These are phyloP conservation scores for Sylvilagus floridanus DNA, from an alignment of 2,797 vertebrate species.

Conservation along the genomic window DNA sequence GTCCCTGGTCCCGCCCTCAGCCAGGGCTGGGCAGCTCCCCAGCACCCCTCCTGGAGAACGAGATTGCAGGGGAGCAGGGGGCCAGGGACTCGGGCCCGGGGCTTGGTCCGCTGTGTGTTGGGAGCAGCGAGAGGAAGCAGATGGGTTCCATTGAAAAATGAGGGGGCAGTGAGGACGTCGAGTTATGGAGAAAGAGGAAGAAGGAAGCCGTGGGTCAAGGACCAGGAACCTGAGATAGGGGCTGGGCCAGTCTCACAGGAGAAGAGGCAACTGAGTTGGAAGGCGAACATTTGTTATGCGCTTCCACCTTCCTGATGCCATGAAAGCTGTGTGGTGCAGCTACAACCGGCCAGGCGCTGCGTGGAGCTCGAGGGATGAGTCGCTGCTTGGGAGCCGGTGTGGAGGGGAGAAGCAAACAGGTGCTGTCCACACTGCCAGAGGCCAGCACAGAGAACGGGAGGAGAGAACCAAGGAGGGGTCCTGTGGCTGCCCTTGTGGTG, in stretches of 20 bases:
- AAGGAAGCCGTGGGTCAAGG: not conserved
- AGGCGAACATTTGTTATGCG: not conserved
- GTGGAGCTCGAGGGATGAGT: not conserved
- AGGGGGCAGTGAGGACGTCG: not conserved
- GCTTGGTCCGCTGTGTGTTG: not conserved
- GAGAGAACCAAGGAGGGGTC: not conserved
- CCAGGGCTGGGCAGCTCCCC: not conserved
- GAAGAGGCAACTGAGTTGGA: not conserved
- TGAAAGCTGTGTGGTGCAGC: not conserved
- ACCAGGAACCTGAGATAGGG: not conserved
- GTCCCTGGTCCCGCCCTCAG: accelerated
- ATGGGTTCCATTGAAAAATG: too few relatives aligned
- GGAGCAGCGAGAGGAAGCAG: not conserved
- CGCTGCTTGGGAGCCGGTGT: not conserved
- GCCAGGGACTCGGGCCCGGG: not conserved
- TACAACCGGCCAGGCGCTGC: not conserved
- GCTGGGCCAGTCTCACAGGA: not conserved
- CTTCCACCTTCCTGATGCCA: not conserved
- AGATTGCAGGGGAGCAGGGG: not conserved
- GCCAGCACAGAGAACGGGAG: not conserved
- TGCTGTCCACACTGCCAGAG: not conserved
- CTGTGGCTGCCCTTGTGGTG: accelerated
- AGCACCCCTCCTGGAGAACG: accelerated
- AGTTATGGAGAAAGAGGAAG: not conserved
- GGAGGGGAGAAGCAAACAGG: not conserved